Conservation (phyloP, 2,113 vertebrate species). For the Gyps fulvus region DNA sequence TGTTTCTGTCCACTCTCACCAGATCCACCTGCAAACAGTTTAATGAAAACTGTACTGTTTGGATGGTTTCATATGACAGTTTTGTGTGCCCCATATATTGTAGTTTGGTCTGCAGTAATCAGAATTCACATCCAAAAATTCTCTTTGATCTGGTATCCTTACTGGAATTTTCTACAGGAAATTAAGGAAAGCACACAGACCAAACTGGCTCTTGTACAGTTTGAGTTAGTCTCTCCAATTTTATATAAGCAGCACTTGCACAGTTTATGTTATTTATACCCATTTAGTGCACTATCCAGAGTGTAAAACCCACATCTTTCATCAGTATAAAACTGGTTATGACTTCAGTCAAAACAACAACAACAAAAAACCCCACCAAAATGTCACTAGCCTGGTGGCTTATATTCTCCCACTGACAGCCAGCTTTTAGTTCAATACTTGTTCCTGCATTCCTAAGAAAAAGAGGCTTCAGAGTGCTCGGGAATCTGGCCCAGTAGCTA, state of each 20-base stretch:
- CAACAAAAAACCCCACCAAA: not conserved
- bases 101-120: not conserved
- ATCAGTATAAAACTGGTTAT: not conserved
- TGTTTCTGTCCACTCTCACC: not conserved
- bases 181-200: not conserved
- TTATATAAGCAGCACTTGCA: not conserved
- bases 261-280: not conserved
- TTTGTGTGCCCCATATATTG: not conserved
- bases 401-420: not conserved
- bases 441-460: not conserved
- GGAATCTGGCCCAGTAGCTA: not conserved
- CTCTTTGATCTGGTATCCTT: not conserved
- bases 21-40: not conserved
- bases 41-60: not conserved
- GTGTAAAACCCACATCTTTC: not conserved
- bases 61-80: not conserved
- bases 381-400: not conserved
- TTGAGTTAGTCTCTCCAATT: not conserved
- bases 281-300: not conserved
- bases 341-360: not conserved
- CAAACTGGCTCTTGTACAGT: not conserved
- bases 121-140: not conserved
- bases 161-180: not conserved
- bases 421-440: not conserved
- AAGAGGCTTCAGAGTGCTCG: not conserved